Base-by-base conservation (phyloP, 2,113 vertebrate genomes). In the Leptocoma aspasia region DNA sequence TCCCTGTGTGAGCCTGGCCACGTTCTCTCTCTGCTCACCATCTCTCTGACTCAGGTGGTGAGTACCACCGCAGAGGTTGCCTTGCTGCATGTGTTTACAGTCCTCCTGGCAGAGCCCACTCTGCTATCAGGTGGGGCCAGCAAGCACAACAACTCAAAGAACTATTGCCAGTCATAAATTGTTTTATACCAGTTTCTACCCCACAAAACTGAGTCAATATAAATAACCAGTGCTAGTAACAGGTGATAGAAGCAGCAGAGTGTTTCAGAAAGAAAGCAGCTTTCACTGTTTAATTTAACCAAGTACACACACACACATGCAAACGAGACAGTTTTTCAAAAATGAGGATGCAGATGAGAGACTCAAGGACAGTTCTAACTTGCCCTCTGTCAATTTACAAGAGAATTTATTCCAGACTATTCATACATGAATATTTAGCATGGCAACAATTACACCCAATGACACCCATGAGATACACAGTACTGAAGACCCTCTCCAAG, bases 391-490 rank as follows among this genome's bases (percentile, higher is more conserved):
- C 98, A 98, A 95, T 97, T 97, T 96, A 78, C 94, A 75, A 54
- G 91, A 94, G 96, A 97, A 97, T 98, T 96, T 96, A 97, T 97
- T 97, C 97, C 91, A 96, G 96, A 82, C 95, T 93, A 86, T 94
- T 94, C 97, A 92, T 95, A 97, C 97, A 98, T 98, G 97, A 98
- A 98, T 98, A 98, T 98, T 98, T 97, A 98, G 96, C 96, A 94
- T 97, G 95, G 96, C 94, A 96, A 96, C 97, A 97, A 95, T 96
- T 96, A 97, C 97, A 97, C 82, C 96, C 97, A 97, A 90, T 92
- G 96, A 97, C 96, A 97, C 97, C 95, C 96, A 78, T 64, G 96
- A 97, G 97, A 96, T 83, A 78, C 92, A 52, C 35, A 72, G 56
- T 84, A 47, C 50, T 12, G 71, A 86, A 93, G 90, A 95, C 63